These are phyloP conservation scores for Lophius piscatorius DNA, from an alignment of 2,113 vertebrate species.

Conservation along the genomic window DNA sequence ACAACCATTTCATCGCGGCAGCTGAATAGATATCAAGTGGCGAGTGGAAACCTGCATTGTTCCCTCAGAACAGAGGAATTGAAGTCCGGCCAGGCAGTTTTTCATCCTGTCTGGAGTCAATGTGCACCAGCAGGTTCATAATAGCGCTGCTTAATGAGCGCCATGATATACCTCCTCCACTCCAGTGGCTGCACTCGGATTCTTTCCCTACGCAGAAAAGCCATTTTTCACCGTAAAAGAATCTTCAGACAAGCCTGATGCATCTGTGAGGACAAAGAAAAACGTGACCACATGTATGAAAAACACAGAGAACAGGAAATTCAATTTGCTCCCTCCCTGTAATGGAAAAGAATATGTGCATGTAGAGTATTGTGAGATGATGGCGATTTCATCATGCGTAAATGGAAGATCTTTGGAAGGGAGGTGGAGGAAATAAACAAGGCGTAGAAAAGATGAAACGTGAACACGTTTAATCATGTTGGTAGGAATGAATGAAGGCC, in stretches of 20 bases:
- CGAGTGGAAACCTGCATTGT: conserved; percentile 45
- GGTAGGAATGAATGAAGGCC: not conserved
- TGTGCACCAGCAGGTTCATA: conserved; percentile 68
- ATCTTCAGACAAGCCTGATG: conserved; percentile 38
- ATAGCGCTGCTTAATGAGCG: conserved; percentile 74
- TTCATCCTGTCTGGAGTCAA: conserved; percentile 61
- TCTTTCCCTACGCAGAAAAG: conserved; percentile 51
- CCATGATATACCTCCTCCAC: conserved; percentile 70
- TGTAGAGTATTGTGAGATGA: conserved; percentile 5
- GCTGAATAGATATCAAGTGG: conserved; percentile 49
- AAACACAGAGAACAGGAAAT: conserved; percentile 26
- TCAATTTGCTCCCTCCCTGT: conserved; percentile 3
- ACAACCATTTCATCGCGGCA: conserved; percentile 44
- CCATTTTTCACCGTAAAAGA: conserved; percentile 67
- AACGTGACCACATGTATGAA: conserved; percentile 16
- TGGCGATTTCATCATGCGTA: conserved; percentile 9
- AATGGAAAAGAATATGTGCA: conserved; percentile 4
- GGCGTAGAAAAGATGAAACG: not conserved
- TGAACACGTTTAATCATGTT: not conserved
- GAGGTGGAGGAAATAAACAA: not conserved
- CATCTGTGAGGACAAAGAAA: conserved; percentile 29
- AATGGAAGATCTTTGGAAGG: conserved; percentile 1
- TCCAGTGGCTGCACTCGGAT: conserved; percentile 67
- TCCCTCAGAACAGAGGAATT: conserved; percentile 43
- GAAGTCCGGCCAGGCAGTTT: conserved; percentile 52